Base-by-base conservation (phyloP, 2,888 invertebrate genomes). In the Odontomyia ornata region DNA sequence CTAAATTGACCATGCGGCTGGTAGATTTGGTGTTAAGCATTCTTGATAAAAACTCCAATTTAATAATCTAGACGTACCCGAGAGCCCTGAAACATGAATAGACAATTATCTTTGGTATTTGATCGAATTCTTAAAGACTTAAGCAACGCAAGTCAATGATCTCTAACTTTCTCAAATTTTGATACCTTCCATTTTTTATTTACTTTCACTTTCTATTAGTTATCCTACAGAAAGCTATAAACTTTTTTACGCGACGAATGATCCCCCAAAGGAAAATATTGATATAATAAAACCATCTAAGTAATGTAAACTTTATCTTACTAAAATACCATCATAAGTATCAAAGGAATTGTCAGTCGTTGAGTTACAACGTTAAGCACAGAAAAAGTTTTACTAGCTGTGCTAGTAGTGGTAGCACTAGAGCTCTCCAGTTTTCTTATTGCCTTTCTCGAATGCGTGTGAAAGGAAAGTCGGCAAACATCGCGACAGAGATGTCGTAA, bases 371-470 rank as follows among this genome's bases (percentile, higher is more conserved):
- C 5, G 36, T 9, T 36, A 9, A 36, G 36, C 9, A 3, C 5
- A 36, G 9, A 9, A 36, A 3, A 36, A 36, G 36, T 36, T 36
- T 5, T 36, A 36, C 36, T 36, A 36, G n/a, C n/a, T n/a, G n/a
- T n/a, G n/a, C n/a, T n/a, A n/a, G n/a, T n/a, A n/a, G 36, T 36
- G 9, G 36, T 36, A 36, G 9, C 9, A 36, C 5, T 36, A 3
- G 36, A 36, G 36, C 3, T 36, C 36, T 36, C 36, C 9, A 36
- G 36, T 18, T 47, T 69, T 69, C 69, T 69, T 47, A 69, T 69
- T 69, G 69, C 69, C 36, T 25, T 69, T 69, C 69, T 47, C 11
- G 30, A 46, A 69, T 69, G 47, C 25, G 13, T 21, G n/a, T n/a
- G 36, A 11, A 15, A 11, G 52, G 47, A 69, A 30, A 30, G 27